A percentile compares a stretch with the other conserved stretches of the same genome.
Conservation (phyloP, 1,140 invertebrate species). For the Heliconius hermathena region DNA sequence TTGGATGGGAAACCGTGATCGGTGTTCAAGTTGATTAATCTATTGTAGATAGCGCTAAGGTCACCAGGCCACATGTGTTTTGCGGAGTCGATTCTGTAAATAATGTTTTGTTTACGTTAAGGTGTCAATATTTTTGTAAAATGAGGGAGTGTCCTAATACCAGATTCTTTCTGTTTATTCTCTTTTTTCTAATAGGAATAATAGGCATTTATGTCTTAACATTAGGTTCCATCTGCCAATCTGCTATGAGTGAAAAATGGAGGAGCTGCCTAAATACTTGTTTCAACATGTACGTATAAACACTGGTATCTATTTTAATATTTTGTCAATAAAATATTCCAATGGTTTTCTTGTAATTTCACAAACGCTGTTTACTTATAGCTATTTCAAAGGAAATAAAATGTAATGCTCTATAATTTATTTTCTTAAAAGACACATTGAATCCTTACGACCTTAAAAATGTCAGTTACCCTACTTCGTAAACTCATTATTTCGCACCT, state of each 20-base stretch:
- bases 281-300: no score
- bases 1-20: constrained; percentile 83
- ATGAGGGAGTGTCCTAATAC: no score
- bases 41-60: constrained; percentile 83
- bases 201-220: no score
- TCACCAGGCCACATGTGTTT: constrained; percentile 94
- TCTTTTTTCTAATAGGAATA: no score
- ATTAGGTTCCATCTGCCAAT: no score
- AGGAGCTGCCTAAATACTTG: no score
- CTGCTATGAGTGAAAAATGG: no score
- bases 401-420: neutral
- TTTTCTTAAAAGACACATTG: constrained; percentile 2
- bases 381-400: neutral
- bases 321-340: neutral
- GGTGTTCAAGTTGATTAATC: constrained; percentile 84
- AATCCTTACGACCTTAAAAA: constrained; percentile 16
- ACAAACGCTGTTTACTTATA: neutral
- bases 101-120: neutral
- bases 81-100: constrained; percentile 85
- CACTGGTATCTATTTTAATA: no score
- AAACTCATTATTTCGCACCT: neutral
- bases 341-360: neutral
- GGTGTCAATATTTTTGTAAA: no score
- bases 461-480: neutral
- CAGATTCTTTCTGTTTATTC: no score